These are phyloP conservation scores for Phlogophora meticulosa DNA, from an alignment of 2,888 invertebrate genomes.

Conservation along the genomic window DNA sequence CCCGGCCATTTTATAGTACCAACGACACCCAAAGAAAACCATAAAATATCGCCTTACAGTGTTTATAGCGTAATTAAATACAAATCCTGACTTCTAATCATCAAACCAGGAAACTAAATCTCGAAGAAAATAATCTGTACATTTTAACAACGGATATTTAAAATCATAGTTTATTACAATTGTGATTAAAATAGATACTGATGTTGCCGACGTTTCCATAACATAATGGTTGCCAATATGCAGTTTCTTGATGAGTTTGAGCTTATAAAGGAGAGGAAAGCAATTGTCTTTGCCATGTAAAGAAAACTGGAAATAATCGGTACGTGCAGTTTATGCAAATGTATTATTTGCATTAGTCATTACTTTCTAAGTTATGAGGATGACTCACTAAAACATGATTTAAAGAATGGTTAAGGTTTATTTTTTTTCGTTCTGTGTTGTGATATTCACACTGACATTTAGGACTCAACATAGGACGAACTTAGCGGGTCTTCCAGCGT, in stretches of 20 bases:
- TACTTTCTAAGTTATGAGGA: neutral
- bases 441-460: no score
- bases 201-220: slow-evolving; percentile 12
- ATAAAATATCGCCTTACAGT: slow-evolving; percentile 52
- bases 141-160: slow-evolving; percentile 2
- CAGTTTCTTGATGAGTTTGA: slow-evolving; percentile 14
- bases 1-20: slow-evolving; percentile 38
- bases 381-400: neutral
- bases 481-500: no score
- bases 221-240: slow-evolving; percentile 11
- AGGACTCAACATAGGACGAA: no score
- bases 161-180: slow-evolving; percentile 21
- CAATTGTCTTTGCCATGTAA: slow-evolving; percentile 11
- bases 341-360: slow-evolving; percentile 2
- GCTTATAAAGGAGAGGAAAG: slow-evolving; percentile 15
- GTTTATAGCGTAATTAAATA: slow-evolving; percentile 28
- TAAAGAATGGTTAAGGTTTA: neutral
- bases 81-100: slow-evolving; percentile 11
- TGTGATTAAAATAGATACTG: neutral
- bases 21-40: slow-evolving; percentile 17
- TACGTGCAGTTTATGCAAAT: neutral
- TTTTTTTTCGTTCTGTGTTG: neutral
- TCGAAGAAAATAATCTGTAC: neutral
- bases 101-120: neutral
- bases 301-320: slow-evolving; percentile 14